Evolutionary conservation across 2,888 invertebrate genomes (phyloP), one percentile per base, ranked within the genome.

Genomic region (Endomychus coccineus): DNA sequence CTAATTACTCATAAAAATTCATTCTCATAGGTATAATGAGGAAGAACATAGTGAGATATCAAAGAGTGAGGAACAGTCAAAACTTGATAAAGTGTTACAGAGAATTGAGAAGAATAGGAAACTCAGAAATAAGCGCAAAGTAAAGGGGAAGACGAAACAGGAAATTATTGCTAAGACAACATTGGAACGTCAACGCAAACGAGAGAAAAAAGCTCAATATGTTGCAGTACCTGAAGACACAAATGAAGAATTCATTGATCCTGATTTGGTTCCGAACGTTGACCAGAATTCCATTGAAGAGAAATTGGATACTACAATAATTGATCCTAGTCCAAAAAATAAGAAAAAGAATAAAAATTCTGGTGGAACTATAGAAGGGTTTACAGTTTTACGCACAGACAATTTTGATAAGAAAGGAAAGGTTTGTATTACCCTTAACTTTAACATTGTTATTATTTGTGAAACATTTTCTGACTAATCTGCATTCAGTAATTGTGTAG

Each of bases 341-440:
- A 62, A 49, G 50, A 37, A 16, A 41, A 58, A 42, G 52, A 47
- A 51, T 39, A 46, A 45, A 36, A 48, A 40, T n/a, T 45, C 47
- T 12, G 25, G 31, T 12, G 6, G 5, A 14, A 43, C 48, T 13
- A 46, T 62, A 36, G 70, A 74, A 49, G 71, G 70, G 13, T 83
- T 80, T 53, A 79, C 80, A 53, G 71, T 86, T 12, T 68, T 88
- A 31, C 85, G 85, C 4, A 71, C 68, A 36, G 74, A 74, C 51
- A 74, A 72, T 39, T 73, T 75, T 56, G 67, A 68, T 47, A 75
- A 74, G 50, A 76, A 70, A 45, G 46, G 55, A 2, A 75, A 74
- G 59, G 77, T 74, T 48, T 43, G 38, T 48, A 19, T 7, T 19
- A n/a, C n/a, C n/a, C n/a, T n/a, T n/a, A n/a, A n/a, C n/a, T n/a